These are phyloP conservation scores for Tragelaphus eurycerus DNA, from an alignment of 2,797 vertebrate species.

Conservation along the genomic window DNA sequence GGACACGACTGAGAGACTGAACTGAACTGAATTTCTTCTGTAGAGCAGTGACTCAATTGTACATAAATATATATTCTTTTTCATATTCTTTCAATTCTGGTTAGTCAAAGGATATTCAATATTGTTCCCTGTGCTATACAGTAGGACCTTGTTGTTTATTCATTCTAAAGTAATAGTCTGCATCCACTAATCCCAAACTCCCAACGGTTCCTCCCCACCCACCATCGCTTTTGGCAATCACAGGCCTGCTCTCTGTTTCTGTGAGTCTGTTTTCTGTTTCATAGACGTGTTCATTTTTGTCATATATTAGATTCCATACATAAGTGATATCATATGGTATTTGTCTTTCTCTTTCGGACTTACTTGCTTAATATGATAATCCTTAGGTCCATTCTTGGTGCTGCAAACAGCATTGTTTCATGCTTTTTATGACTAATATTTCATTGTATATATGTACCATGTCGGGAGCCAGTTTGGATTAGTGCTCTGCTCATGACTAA, in stretches of 20 bases:
- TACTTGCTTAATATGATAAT: neutral
- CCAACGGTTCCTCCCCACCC: neutral
- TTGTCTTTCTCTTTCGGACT: neutral
- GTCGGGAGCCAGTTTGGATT: no score
- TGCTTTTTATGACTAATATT: neutral
- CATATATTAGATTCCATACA: neutral
- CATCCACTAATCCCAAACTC: neutral
- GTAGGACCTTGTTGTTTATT: neutral
- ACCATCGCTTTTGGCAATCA: neutral
- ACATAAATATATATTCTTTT: neutral
- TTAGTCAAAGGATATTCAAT: neutral
- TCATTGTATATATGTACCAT: neutral
- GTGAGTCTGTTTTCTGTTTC: neutral
- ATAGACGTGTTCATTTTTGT: neutral
- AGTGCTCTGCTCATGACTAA: no score
- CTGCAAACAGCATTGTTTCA: neutral
- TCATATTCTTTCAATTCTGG: neutral
- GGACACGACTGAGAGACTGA: accelerated
- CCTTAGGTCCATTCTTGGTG: neutral
- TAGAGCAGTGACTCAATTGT: neutral
- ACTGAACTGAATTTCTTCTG: neutral
- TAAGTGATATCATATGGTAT: neutral
- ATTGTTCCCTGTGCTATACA: neutral
- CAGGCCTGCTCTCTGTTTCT: neutral
- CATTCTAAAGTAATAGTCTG: neutral